A percentile compares a stretch with the other conserved stretches of the same genome.
phyloP scores from a whole-genome alignment of 2,888 invertebrate genomes.

The Drosophila histrio region DNA sequence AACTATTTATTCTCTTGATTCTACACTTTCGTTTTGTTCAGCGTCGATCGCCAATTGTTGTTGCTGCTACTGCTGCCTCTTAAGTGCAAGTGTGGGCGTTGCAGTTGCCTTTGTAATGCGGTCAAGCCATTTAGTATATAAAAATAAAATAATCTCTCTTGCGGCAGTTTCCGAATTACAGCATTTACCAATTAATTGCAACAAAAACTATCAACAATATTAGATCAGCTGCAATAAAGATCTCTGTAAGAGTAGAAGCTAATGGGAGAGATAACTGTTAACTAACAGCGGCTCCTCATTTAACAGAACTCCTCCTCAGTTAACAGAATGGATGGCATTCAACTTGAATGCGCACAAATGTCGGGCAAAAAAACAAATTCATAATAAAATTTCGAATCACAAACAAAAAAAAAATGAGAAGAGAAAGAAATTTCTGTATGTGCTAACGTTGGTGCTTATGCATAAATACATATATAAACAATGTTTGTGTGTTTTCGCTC shows the following conservation, averaged over 20 bases:
- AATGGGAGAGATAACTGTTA: slow-evolving; percentile 1
- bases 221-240: slow-evolving; percentile 16
- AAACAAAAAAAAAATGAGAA: neutral
- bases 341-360: slow-evolving; percentile 30
- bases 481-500: neutral
- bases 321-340: slow-evolving; percentile 42
- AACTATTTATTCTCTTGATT: slow-evolving; percentile 43
- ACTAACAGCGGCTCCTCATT: slow-evolving; percentile 3
- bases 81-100: slow-evolving; percentile 51
- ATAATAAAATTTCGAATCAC: slow-evolving; percentile 9
- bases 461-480: slow-evolving; percentile 28
- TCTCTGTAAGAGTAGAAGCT: neutral
- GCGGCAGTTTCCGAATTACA: slow-evolving; percentile 21
- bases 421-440: neutral
- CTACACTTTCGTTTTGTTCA: slow-evolving; percentile 43
- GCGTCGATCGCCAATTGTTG: slow-evolving; percentile 10
- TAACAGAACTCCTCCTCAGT: slow-evolving; percentile 4
- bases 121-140: slow-evolving; percentile 54
- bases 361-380: slow-evolving; percentile 6
- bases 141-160: slow-evolving; percentile 44
- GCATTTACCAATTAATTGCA: slow-evolving; percentile 30
- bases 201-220: slow-evolving; percentile 8
- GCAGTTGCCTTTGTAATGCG: slow-evolving; percentile 59
- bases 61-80: slow-evolving; percentile 22
- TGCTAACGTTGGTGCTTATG: slow-evolving; percentile 7